These are phyloP conservation scores for Phaethon lepturus DNA, from an alignment of 2,113 vertebrate genomes.

Conservation along the genomic window DNA sequence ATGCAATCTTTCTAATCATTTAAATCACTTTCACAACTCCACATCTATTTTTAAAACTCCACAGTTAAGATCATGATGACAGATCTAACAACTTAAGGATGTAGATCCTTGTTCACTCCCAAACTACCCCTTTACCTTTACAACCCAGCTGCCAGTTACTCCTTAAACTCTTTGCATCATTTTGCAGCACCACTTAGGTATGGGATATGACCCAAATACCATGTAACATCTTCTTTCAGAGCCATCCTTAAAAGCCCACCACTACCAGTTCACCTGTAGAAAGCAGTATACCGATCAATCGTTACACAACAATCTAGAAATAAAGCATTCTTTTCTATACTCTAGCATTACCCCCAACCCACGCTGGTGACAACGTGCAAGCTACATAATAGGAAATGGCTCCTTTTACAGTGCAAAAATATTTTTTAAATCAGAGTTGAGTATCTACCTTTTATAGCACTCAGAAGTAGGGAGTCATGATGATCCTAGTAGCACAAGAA, in stretches of 20 bases:
- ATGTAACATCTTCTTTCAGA: background rate
- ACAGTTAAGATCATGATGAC: background rate
- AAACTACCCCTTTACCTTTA: background rate
- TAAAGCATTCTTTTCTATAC: background rate
- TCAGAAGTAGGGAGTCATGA: background rate
- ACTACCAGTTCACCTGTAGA: background rate
- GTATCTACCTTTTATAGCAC: background rate
- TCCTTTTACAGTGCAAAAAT: background rate
- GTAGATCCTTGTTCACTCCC: background rate
- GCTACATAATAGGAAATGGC: background rate
- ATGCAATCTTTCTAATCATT: background rate
- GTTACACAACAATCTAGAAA: background rate
- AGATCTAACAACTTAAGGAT: background rate
- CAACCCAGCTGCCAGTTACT: background rate
- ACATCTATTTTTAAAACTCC: background rate
- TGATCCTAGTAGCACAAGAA: background rate
- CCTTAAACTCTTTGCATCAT: background rate
- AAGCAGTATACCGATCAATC: background rate
- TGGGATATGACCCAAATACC: background rate
- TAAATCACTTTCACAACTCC: background rate
- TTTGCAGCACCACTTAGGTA: background rate
- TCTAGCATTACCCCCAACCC: background rate
- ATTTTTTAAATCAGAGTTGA: accelerated
- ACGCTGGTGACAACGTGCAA: background rate
- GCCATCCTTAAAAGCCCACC: background rate